A percentile compares a stretch with the other conserved stretches of the same genome.
phyloP scores from a whole-genome alignment of 2,113 vertebrate genomes.

The Naja naja region DNA sequence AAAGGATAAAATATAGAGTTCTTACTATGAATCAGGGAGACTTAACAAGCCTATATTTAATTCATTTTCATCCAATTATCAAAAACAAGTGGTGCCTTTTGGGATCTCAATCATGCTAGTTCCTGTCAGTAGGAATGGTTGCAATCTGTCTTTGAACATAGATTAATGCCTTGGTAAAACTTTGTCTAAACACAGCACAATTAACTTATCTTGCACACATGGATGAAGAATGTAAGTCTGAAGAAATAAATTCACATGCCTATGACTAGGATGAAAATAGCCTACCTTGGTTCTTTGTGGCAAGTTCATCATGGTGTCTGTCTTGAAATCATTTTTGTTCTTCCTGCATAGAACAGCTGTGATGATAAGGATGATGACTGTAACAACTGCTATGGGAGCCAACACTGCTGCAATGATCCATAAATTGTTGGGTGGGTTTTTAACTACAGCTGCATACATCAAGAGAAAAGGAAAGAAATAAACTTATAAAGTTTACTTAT shows the following conservation, averaged over 20 bases:
- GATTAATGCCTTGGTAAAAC: neutral
- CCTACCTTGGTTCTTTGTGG: conserved; percentile 93
- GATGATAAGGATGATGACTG: conserved; percentile 96
- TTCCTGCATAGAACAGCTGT: conserved; percentile 95
- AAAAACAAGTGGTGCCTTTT: neutral
- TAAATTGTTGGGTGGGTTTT: conserved; percentile 96
- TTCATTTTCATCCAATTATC: neutral
- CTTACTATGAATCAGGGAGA: neutral
- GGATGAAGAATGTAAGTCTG: neutral
- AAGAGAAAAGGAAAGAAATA: neutral
- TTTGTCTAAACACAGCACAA: neutral
- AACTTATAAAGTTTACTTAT: neutral
- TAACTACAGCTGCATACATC: conserved; percentile 84
- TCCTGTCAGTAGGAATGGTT: neutral
- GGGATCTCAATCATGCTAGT: neutral
- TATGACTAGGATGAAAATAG: neutral
- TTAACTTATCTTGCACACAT: neutral
- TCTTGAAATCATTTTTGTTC: conserved; percentile 97
- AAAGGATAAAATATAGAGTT: neutral
- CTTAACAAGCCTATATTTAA: accelerated
- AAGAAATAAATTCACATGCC: accelerated
- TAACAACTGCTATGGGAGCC: conserved; percentile 92
- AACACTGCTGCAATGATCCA: conserved; percentile 97
- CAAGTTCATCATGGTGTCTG: conserved; percentile 89
- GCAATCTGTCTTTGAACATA: neutral